Base-by-base conservation (phyloP, 2,113 vertebrate species). In the Sitta europaea region DNA sequence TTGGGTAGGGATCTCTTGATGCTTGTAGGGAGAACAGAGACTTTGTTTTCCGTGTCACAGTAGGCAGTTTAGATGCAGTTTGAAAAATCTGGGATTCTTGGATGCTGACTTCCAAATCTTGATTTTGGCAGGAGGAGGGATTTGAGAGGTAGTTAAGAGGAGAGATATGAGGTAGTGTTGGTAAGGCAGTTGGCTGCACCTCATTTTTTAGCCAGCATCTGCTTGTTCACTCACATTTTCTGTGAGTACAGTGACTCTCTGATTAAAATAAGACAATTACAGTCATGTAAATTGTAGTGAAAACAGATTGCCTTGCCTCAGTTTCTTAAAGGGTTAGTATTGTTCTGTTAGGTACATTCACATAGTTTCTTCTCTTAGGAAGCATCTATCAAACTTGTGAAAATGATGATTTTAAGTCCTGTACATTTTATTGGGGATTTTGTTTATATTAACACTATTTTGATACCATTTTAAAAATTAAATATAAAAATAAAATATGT, bases 241-340 rank as follows among this genome's bases (percentile, higher is more conserved):
- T 73, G 1, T 27, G 31, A 28, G 3, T 14, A 15, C 0, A 0
- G 5, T 45, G 47, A 54, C 19, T 40, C 16, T 50, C 21, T 70
- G 50, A 50, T 84, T 45, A 78, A 87, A 66, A 29, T 70, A 38
- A 78, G 47, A 67, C 40, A 57, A 25, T 19, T 38, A 4, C 8
- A 12, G 45, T 58, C 38, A 16, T 90, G 13, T 53, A 82, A 66
- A 78, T 71, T 0, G 0, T 55, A 51, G 14, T 20, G 29, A 55
- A 86, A 71, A 45, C 31, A 54, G 19, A 24, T 78, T 66, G 23
- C 12, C 20, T 47, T 70, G 17, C 28, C n/a, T 66, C 33, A 11
- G 14, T 54, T 92, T 87, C 65, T 67, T 31, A 25, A 83, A 73
- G 12, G 8, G 11, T 59, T 74, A 27, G 4, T 51, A 8, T 42